Evolutionary conservation across 1,140 invertebrate genomes (phyloP).

Genomic region (Cydia pomonella): DNA sequence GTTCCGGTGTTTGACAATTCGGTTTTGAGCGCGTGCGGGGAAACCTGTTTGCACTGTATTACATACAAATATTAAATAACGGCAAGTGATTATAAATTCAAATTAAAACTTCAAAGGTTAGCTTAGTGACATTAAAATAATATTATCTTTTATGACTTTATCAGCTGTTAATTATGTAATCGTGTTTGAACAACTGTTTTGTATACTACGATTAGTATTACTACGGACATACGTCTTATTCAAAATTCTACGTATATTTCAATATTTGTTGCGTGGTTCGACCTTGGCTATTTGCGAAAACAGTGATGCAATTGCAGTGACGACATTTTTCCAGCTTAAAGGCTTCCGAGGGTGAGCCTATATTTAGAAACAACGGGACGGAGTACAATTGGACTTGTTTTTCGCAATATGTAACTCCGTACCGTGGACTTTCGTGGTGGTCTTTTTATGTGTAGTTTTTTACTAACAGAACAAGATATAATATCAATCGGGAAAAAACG

Average conservation of each 20-base stretch:
- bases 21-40: neutral
- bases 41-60: slow-evolving; percentile 10
- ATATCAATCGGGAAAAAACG: too few relatives aligned
- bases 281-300: slow-evolving; percentile 27
- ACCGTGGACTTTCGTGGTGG: too few relatives aligned
- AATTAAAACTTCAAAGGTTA: neutral
- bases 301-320: neutral
- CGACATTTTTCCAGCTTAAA: neutral
- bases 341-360: neutral
- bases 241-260: neutral
- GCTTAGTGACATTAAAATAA: slow-evolving; percentile 13
- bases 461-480: too few relatives aligned
- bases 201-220: neutral
- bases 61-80: slow-evolving; percentile 11
- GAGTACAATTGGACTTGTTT: neutral
- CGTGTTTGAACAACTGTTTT: slow-evolving; percentile 16
- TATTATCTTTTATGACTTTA: slow-evolving; percentile 7
- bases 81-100: slow-evolving; percentile 4
- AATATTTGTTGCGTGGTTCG: slow-evolving; percentile 10
- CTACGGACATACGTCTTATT: neutral
- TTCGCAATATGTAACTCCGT: neutral
- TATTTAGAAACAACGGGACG: neutral
- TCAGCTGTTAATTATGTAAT: slow-evolving; percentile 25
- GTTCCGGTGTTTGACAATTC: slow-evolving; percentile 35
- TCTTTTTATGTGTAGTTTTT: too few relatives aligned